Percentiles rank a stretch among this genome's conserved stretches.
phyloP scores from a whole-genome alignment of 2,797 vertebrate species.

The Sternotherus odoratus region DNA sequence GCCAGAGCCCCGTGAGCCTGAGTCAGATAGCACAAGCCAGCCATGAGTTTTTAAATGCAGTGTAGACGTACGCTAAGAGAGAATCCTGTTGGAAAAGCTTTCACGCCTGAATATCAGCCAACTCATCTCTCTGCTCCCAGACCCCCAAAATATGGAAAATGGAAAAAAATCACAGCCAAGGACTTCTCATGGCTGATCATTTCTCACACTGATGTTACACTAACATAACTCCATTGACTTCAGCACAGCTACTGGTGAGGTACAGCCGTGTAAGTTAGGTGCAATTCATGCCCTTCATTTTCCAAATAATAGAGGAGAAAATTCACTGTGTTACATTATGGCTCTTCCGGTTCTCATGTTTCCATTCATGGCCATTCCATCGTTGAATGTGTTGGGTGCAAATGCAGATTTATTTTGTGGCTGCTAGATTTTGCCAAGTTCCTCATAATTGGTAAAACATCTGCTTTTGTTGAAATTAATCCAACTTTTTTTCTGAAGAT shows the following conservation, averaged over 20 bases:
- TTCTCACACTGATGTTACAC: not conserved
- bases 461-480: conserved; percentile 58
- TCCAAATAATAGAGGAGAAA: not conserved
- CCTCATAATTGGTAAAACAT: conserved; percentile 56
- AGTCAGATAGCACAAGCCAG: not conserved
- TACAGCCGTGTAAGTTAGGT: not conserved
- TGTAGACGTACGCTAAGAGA: not conserved
- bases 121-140: not conserved
- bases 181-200: not conserved
- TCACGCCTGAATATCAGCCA: not conserved
- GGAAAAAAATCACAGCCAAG: not conserved
- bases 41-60: not conserved
- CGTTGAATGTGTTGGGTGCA: not conserved
- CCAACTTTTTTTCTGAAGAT: conserved; percentile 39
- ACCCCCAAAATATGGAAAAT: not conserved
- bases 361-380: not conserved
- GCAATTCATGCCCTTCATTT: rapidly evolving
- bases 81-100: not conserved
- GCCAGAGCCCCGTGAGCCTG: not conserved
- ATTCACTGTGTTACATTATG: rapidly evolving
- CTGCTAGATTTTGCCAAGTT: conserved; percentile 20
- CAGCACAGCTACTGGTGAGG: not conserved
- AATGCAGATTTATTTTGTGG: not conserved
- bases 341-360: not conserved
- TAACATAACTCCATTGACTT: not conserved